phyloP scores from a whole-genome alignment of 2,888 invertebrate genomes.

The Thymelicus lineola region DNA sequence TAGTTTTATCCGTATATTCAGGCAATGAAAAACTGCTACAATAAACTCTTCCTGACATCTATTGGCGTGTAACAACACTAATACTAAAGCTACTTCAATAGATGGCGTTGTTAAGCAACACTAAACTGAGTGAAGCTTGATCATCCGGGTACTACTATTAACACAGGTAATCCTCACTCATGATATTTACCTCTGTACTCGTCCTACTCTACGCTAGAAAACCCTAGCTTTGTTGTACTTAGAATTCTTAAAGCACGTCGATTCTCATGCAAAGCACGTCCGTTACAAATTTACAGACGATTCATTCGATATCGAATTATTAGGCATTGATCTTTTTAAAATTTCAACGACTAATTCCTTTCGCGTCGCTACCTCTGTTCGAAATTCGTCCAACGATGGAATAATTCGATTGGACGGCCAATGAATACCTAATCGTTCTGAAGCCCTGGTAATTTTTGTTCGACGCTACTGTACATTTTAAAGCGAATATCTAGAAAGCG shows the following conservation, averaged over 20 bases:
- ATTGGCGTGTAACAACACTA: too few relatives aligned
- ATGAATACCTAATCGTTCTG: constrained; percentile 43
- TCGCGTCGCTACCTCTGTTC: constrained; percentile 61
- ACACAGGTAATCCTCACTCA: too few relatives aligned
- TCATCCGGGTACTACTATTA: too few relatives aligned
- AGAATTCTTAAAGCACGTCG: constrained; percentile 49
- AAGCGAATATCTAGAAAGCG: neutral
- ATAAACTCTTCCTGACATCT: too few relatives aligned
- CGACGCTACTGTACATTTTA: neutral
- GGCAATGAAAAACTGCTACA: too few relatives aligned
- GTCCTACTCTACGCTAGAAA: constrained; percentile 25
- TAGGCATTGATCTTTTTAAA: constrained; percentile 82
- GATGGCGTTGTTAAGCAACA: too few relatives aligned
- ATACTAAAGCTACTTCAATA: too few relatives aligned
- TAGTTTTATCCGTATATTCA: too few relatives aligned
- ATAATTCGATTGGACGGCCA: constrained; percentile 68
- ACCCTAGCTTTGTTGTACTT: constrained; percentile 16
- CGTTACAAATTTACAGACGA: constrained; percentile 78
- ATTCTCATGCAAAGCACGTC: constrained; percentile 69
- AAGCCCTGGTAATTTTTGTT: constrained; percentile 20
- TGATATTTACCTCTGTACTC: neutral
- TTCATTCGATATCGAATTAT: constrained; percentile 83
- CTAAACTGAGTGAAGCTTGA: too few relatives aligned
- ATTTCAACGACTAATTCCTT: constrained; percentile 51
- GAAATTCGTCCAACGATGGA: constrained; percentile 66